Evolutionary conservation across 1,140 invertebrate genomes (phyloP), one percentile per base, ranked within the genome.

Genomic region (Bombus ignitus): DNA sequence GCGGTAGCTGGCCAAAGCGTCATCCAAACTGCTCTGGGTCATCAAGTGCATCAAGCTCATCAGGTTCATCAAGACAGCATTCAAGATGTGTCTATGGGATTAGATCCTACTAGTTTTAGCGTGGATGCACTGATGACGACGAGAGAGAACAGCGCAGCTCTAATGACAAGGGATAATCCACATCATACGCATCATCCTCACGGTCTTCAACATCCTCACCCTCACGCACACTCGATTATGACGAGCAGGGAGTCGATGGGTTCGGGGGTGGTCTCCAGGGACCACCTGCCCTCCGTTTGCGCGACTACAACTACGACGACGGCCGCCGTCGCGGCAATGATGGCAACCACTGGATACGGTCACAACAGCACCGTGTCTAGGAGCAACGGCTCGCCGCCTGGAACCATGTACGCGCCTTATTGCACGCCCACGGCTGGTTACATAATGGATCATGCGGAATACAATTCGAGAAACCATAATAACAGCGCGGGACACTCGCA

Each of bases 261-360:
- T 93, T 94, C 83, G 87, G 94, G 70, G 90, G 95, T 90, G 93
- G 96, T 93, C 2, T 93, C 94, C 85, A 88, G 94, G 65, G 94
- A 95, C 25, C 93, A 70, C 90, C 93, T 85, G 92, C 93, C 89
- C 85, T 94, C 81, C 15, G 87, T 77, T 0, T 88, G 87, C 42
- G 85, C 91, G 1, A 89, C 92, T 22, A 91, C 89, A 2, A 94
- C 94, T 10, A 92, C 94, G 10, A 93, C 93, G 10, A 92, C 92
- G 4, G 93, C 93, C 8, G 92, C 94, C 22, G 94, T 94, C 12
- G 94, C 93, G 4, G 94, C 94, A 12, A 94, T 94, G 93, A 95
- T 95, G 94, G 93, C 93, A 0, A 96, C 96, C 76, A 97, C 96
- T 86, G 96, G 96, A 5, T 96, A 96, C 88, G 95, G 95, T 0